phyloP scores from a whole-genome alignment of 2,797 vertebrate genomes.

The Anguilla pacifica region DNA sequence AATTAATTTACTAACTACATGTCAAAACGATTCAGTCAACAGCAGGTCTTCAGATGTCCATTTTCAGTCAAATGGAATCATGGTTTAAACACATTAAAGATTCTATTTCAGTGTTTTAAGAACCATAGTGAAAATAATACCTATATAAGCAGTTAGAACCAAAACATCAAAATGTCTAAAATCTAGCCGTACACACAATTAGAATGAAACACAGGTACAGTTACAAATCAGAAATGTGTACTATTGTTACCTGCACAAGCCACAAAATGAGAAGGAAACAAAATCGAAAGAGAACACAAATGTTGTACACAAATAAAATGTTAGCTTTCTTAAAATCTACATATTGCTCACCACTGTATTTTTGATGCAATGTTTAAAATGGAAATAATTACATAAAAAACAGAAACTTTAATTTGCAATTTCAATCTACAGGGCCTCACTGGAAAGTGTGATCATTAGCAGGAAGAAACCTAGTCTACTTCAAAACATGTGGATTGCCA shows the following conservation, averaged over 20 bases:
- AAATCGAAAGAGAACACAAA: neutral
- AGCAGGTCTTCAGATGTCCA: neutral
- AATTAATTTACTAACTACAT: neutral
- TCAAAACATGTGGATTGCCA: too few relatives aligned
- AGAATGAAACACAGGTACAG: neutral
- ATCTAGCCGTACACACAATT: neutral
- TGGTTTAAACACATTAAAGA: neutral
- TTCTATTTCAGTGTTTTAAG: neutral
- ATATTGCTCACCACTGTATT: neutral
- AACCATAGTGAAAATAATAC: neutral
- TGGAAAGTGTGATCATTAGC: neutral
- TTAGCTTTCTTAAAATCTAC: neutral
- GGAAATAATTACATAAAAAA: neutral
- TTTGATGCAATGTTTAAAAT: conserved; percentile 5
- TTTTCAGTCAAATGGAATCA: neutral
- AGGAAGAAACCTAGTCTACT: too few relatives aligned
- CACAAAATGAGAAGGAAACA: neutral
- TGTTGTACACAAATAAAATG: neutral
- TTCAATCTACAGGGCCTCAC: neutral
- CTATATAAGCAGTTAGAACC: neutral
- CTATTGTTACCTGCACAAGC: neutral
- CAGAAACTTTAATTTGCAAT: neutral
- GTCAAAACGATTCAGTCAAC: neutral
- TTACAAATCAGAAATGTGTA: neutral
- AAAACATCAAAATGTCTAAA: neutral